These are phyloP conservation scores for Epinephelus cyanopodus DNA, from an alignment of 2,113 vertebrate genomes.

Conservation along the genomic window DNA sequence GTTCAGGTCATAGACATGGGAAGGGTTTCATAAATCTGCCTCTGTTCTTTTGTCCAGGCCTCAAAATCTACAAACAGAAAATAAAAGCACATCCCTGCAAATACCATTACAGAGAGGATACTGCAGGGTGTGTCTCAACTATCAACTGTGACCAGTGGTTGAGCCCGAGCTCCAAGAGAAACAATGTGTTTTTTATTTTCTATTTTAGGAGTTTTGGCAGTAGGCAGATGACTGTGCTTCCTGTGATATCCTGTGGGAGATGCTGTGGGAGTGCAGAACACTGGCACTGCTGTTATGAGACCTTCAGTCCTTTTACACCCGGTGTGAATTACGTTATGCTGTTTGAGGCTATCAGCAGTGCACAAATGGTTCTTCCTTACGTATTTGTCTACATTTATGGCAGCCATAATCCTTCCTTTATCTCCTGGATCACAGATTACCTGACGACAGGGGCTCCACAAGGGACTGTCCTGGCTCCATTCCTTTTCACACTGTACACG, in stretches of 20 bases:
- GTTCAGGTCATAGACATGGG: too few relatives aligned
- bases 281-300: background rate
- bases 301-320: background rate
- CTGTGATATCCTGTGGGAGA: slow-evolving; percentile 38
- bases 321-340: background rate
- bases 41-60: background rate
- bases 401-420: background rate
- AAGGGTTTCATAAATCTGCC: too few relatives aligned
- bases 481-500: too few relatives aligned
- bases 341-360: background rate
- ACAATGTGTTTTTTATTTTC: slow-evolving; percentile 5
- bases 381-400: background rate
- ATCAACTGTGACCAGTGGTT: background rate
- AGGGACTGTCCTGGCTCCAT: too few relatives aligned
- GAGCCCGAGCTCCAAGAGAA: background rate
- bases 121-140: background rate
- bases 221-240: slow-evolving; percentile 23
- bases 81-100: background rate
- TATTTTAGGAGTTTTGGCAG: slow-evolving; percentile 7
- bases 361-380: background rate
- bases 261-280: slow-evolving; percentile 35
- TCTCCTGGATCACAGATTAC: too few relatives aligned
- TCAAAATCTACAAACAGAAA: background rate
- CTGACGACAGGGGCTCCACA: too few relatives aligned
- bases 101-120: background rate